Evolutionary conservation across 2,797 vertebrate genomes (phyloP).

Genomic region (Arctocebus calabarensis): DNA sequence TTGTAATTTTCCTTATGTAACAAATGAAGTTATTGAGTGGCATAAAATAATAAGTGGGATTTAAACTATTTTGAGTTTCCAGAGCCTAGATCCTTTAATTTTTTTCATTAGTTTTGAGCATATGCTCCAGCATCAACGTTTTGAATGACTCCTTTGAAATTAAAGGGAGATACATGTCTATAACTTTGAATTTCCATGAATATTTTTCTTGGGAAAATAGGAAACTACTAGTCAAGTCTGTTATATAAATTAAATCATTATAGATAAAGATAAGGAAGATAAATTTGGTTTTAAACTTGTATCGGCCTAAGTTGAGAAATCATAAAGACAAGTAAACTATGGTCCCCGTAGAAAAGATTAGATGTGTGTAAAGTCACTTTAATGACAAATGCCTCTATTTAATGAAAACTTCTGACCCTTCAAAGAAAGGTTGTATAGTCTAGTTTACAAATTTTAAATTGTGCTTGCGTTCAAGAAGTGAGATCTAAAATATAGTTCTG

Average conservation of each 20-base stretch:
- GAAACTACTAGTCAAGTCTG: not conserved
- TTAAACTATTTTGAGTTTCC: not conserved
- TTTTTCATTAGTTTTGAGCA: not conserved
- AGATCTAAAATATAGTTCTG: not conserved
- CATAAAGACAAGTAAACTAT: not conserved
- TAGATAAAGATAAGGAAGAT: not conserved
- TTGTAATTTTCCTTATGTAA: not conserved
- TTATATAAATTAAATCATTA: constrained; percentile 17
- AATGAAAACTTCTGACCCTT: not conserved
- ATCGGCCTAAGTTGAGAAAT: not conserved
- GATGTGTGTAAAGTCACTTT: not conserved
- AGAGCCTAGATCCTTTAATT: not conserved
- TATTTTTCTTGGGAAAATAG: not conserved
- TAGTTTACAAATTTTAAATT: not conserved
- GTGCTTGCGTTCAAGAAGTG: not conserved
- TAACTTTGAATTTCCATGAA: constrained; percentile 2
- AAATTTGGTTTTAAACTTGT: not conserved
- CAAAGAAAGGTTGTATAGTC: not conserved
- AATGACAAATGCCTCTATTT: not conserved
- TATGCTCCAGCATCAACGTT: not conserved
- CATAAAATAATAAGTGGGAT: not conserved
- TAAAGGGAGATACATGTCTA: not conserved
- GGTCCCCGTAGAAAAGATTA: not conserved
- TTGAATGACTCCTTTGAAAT: not conserved
- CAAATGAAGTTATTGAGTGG: not conserved